phyloP scores from a whole-genome alignment of 2,888 invertebrate species.

The Drosophila nigritarsus region DNA sequence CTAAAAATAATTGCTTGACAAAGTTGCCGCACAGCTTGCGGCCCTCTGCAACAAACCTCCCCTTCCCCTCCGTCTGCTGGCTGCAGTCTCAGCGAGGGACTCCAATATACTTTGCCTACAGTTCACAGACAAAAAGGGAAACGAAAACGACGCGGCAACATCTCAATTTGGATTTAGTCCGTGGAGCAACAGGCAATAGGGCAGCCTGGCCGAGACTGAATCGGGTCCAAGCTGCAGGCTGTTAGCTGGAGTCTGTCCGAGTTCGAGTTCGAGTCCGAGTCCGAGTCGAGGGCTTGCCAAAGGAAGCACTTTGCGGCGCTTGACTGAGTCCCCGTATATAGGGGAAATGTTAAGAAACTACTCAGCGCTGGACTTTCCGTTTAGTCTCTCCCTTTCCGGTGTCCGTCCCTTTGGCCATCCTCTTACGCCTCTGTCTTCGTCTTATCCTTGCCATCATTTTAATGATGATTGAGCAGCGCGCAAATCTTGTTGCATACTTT shows the following conservation, averaged over 20 bases:
- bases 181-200: constrained; percentile 49
- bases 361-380: constrained; percentile 44
- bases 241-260: neutral
- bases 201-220: constrained; percentile 2
- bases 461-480: constrained; percentile 76
- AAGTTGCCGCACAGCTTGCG: constrained; percentile 71
- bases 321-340: constrained; percentile 61
- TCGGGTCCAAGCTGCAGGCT: constrained; percentile 1
- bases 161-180: constrained; percentile 63
- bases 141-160: constrained; percentile 62
- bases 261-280: neutral
- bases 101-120: neutral
- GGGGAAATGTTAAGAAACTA: constrained; percentile 58
- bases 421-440: neutral
- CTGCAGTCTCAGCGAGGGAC: constrained; percentile 2
- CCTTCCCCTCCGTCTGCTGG: neutral
- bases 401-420: neutral
- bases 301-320: constrained; percentile 77
- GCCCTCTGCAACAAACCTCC: constrained; percentile 4
- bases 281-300: constrained; percentile 31
- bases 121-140: constrained; percentile 36
- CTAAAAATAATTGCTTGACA: constrained; percentile 77
- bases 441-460: constrained; percentile 40
- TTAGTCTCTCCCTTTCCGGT: constrained; percentile 18
- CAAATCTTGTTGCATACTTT: constrained; percentile 72